Percentiles rank a stretch among this genome's conserved stretches.
Evolutionary conservation across 2,888 invertebrate genomes (phyloP).

Genomic region (Alentia gelatinosa): DNA sequence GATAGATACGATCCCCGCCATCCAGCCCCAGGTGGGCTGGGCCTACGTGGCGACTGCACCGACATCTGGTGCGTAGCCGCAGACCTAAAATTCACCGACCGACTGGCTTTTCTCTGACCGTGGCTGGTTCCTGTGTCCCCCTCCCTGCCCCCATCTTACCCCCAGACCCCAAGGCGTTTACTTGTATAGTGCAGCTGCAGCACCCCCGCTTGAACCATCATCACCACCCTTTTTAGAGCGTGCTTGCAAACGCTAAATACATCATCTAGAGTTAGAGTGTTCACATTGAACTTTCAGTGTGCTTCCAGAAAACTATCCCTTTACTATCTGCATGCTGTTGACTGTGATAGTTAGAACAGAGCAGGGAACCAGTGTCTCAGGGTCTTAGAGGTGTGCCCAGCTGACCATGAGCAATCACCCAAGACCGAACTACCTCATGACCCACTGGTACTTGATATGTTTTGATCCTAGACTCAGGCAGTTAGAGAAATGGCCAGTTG

Average conservation of each 20-base stretch:
- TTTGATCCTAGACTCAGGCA: too few species aligned
- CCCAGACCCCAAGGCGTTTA: background rate
- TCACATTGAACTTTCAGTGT: background rate
- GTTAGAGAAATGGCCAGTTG: too few species aligned
- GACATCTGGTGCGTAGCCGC: constrained; percentile 36
- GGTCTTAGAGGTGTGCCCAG: too few species aligned
- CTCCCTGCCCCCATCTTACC: too few species aligned
- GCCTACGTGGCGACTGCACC: background rate
- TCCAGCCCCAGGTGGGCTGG: background rate
- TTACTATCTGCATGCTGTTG: too few species aligned
- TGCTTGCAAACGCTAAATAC: background rate
- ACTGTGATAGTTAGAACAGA: too few species aligned
- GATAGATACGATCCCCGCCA: constrained; percentile 14
- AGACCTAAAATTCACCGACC: background rate
- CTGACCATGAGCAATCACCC: too few species aligned
- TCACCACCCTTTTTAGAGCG: background rate
- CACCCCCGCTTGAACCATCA: background rate
- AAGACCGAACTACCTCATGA: too few species aligned
- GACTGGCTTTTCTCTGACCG: background rate
- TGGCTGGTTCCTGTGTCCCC: background rate
- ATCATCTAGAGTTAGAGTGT: background rate
- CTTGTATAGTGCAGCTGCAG: background rate
- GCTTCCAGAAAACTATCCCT: too few species aligned
- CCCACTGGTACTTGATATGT: too few species aligned
- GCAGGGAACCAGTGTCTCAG: too few species aligned